Percentiles rank a stretch among this genome's conserved stretches.
Evolutionary conservation across 2,797 vertebrate genomes (phyloP).

Genomic region (Macrochelys suwanniensis): DNA sequence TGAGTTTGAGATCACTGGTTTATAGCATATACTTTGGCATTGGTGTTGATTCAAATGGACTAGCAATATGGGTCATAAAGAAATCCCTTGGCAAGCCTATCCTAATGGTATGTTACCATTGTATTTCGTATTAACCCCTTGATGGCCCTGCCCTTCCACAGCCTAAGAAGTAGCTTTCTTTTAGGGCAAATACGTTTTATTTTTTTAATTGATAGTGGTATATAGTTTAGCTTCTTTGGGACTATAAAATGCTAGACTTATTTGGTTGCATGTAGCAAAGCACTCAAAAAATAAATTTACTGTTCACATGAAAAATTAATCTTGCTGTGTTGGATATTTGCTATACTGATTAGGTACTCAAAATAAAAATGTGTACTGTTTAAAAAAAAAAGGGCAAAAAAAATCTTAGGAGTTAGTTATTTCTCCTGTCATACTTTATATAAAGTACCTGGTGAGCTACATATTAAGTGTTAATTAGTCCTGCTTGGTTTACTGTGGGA

Average conservation of each 20-base stretch:
- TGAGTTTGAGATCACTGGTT: no score
- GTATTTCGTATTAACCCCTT: constrained; percentile 41
- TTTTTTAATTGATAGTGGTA: not conserved
- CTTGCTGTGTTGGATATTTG: not conserved
- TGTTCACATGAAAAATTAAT: not conserved
- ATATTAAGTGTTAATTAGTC: not conserved
- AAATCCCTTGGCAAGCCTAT: constrained; percentile 37
- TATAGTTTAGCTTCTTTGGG: not conserved
- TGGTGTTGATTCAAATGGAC: constrained; percentile 50
- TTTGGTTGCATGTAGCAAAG: not conserved
- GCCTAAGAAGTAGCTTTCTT: not conserved
- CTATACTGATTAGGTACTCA: not conserved
- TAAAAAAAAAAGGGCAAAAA: not conserved
- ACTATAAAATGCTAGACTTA: not conserved
- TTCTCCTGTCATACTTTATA: not conserved
- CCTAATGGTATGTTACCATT: not conserved
- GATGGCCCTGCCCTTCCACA: not conserved
- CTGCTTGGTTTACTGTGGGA: not conserved
- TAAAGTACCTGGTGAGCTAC: not conserved
- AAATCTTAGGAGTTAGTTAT: not conserved
- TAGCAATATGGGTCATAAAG: constrained; percentile 13
- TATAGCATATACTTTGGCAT: constrained; percentile 40
- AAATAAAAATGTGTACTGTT: not conserved
- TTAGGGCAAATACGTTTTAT: not conserved
- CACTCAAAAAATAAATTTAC: not conserved